A percentile compares a stretch with the other conserved stretches of the same genome.
These are phyloP conservation scores for Folsomia candida DNA, from an alignment of 2,888 invertebrate genomes.

Conservation along the genomic window DNA sequence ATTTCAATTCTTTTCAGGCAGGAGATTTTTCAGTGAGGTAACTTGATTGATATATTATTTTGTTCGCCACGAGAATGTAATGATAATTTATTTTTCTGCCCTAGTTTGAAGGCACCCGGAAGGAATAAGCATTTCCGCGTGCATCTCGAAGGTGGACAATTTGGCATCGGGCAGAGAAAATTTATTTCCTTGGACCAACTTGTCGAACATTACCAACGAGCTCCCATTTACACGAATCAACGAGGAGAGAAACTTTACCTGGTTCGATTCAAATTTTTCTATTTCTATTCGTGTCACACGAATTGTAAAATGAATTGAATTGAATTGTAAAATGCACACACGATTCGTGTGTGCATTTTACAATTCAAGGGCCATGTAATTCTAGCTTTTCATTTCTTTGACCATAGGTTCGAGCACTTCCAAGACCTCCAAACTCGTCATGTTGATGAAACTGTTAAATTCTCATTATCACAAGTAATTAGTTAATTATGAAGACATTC, in stretches of 20 bases:
- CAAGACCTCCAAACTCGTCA: conserved; percentile 57
- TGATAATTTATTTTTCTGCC: too few species aligned
- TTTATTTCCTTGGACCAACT: conserved; percentile 94
- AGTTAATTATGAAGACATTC: too few species aligned
- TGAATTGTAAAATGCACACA: too few species aligned
- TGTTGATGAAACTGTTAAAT: conserved; percentile 11
- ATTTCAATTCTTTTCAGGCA: conserved; percentile 65
- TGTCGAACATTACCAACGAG: conserved; percentile 96
- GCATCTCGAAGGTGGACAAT: conserved; percentile 86
- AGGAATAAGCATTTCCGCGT: conserved; percentile 99
- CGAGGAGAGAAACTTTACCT: conserved; percentile 96
- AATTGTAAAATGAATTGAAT: too few species aligned
- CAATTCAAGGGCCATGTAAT: too few species aligned
- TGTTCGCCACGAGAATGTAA: too few species aligned
- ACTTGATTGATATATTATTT: too few species aligned
- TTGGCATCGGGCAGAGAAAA: conserved; percentile 97
- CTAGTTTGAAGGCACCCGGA: conserved; percentile 91
- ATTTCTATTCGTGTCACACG: too few species aligned
- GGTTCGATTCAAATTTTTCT: too few species aligned
- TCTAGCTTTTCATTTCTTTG: too few species aligned
- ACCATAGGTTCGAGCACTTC: conserved; percentile 78
- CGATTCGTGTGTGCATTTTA: too few species aligned
- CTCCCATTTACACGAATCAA: conserved; percentile 97
- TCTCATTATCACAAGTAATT: background rate
- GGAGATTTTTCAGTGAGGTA: conserved; percentile 98